Conservation (phyloP, 2,797 vertebrate species). For the Chiroxiphia lanceolata region DNA sequence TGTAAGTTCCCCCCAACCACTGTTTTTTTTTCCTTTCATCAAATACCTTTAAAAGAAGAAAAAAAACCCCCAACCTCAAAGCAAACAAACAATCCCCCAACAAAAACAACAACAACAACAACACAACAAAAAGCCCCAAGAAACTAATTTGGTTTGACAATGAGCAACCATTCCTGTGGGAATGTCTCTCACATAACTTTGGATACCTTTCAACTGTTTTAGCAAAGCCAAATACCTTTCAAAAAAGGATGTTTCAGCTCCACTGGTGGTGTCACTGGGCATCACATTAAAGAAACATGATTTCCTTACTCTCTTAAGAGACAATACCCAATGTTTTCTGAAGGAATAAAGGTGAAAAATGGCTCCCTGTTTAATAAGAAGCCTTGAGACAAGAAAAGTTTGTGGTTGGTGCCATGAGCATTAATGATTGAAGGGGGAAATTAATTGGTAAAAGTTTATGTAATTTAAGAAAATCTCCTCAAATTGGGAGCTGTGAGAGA, state of each 20-base stretch:
- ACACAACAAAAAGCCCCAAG: fast-evolving
- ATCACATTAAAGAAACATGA: neutral
- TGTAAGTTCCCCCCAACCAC: neutral
- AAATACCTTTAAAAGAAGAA: neutral
- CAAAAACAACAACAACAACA: neutral
- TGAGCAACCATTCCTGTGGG: neutral
- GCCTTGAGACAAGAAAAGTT: neutral
- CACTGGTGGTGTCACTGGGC: neutral
- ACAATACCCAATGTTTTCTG: neutral
- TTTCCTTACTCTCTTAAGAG: neutral
- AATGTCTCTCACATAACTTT: neutral
- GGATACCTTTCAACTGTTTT: neutral
- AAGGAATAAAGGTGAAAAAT: neutral
- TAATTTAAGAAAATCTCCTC: constrained; percentile 3
- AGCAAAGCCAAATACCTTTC: neutral
- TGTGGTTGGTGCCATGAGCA: neutral
- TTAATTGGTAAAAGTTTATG: neutral
- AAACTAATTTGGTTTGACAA: neutral
- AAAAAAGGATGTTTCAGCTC: neutral
- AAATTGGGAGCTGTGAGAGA: neutral
- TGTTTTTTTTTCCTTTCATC: neutral
- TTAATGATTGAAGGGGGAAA: neutral
- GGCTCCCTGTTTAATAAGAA: neutral
- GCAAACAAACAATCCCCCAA: neutral
- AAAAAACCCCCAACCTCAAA: neutral